phyloP scores from a whole-genome alignment of 2,888 invertebrate species.

The Archips xylosteana region DNA sequence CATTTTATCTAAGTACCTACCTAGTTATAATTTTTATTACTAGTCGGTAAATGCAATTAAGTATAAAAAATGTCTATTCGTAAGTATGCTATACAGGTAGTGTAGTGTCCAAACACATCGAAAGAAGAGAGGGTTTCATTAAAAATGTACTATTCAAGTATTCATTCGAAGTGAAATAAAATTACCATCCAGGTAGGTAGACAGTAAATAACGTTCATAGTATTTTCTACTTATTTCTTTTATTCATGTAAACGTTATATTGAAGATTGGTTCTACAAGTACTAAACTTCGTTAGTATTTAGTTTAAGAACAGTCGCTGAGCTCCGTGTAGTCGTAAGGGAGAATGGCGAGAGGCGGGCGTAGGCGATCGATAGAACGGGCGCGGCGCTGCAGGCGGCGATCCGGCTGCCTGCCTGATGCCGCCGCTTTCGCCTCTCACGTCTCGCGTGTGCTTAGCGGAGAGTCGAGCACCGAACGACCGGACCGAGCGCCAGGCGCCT shows the following conservation, averaged over 20 bases:
- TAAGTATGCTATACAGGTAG: no score
- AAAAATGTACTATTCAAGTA: no score
- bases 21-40: no score
- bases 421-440: conserved; percentile 42
- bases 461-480: conserved; percentile 45
- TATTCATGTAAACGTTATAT: not conserved
- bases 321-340: conserved; percentile 46
- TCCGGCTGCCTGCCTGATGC: conserved; percentile 57
- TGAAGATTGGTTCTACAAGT: not conserved
- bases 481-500: not conserved
- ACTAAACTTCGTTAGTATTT: conserved; percentile 4
- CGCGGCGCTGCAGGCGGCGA: conserved; percentile 75
- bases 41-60: no score
- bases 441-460: conserved; percentile 31
- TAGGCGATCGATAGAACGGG: conserved; percentile 72
- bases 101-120: no score
- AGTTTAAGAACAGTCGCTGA: conserved; percentile 25
- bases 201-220: no score
- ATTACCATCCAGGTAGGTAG: no score
- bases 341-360: conserved; percentile 60
- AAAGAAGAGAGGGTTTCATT: no score
- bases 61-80: no score
- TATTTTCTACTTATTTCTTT: no score
- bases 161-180: no score
- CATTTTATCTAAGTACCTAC: no score